These are phyloP conservation scores for Tonatia bakeri DNA, from an alignment of 2,113 vertebrate genomes.

Conservation along the genomic window DNA sequence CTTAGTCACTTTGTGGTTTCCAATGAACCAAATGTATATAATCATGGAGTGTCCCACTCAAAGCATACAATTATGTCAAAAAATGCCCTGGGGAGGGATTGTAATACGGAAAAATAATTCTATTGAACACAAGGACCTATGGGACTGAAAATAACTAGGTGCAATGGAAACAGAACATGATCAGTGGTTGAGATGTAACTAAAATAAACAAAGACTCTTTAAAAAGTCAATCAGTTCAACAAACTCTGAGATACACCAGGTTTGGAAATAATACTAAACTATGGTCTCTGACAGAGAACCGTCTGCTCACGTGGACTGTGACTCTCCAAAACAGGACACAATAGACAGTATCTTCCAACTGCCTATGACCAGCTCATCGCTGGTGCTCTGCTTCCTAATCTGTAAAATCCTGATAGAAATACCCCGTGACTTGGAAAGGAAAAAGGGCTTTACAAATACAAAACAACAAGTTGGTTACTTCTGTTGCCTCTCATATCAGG, in stretches of 20 bases:
- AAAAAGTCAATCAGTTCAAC: neutral
- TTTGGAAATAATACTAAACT: neutral
- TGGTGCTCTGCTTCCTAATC: neutral
- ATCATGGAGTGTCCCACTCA: neutral
- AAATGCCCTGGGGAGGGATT: neutral
- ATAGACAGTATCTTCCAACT: neutral
- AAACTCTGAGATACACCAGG: neutral
- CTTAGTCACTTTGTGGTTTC: neutral
- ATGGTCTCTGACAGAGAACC: neutral
- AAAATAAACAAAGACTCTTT: neutral
- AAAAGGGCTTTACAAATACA: neutral
- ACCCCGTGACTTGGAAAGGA: neutral
- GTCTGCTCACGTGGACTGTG: neutral
- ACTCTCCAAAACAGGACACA: neutral
- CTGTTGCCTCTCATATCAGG: neutral
- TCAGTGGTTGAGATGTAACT: neutral
- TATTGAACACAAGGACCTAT: neutral
- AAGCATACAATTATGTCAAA: slow-evolving; percentile 6
- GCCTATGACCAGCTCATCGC: neutral
- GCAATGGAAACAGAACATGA: neutral
- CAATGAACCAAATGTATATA: neutral
- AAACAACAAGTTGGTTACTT: neutral
- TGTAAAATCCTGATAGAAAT: neutral
- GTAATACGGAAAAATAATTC: neutral
- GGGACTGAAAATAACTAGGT: neutral